Conservation (phyloP, 1,140 invertebrate species). For the Psilanteris sp. region DNA sequence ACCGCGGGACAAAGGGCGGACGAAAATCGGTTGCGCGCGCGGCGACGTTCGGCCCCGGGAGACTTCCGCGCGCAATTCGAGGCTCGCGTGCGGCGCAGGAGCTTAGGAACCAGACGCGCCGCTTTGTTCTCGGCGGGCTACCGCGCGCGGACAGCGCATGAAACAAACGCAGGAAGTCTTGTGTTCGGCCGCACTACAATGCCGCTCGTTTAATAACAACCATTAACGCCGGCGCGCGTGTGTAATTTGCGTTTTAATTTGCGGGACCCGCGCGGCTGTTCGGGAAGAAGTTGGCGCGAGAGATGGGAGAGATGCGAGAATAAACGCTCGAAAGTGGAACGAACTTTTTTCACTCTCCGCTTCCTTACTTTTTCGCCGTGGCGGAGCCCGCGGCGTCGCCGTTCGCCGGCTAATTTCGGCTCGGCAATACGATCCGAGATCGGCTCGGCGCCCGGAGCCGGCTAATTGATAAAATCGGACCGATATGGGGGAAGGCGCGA, state of each 20-base stretch:
- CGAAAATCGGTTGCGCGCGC: not conserved
- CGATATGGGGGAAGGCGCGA: conserved; percentile 56
- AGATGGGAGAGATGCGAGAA: too few species aligned
- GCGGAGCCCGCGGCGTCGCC: too few species aligned
- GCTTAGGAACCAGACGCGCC: conserved; percentile 11
- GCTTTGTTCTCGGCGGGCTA: conserved; percentile 45
- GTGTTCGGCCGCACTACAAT: conserved; percentile 32
- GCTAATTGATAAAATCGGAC: conserved; percentile 61
- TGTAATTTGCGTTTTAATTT: conserved; percentile 21
- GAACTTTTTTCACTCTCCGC: too few species aligned
- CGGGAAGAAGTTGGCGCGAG: too few species aligned
- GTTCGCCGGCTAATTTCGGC: too few species aligned
- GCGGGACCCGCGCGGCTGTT: too few species aligned
- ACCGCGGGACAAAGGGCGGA: too few species aligned
- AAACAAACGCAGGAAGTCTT: conserved; percentile 51
- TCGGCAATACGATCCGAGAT: too few species aligned
- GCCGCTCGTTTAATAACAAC: conserved; percentile 1
- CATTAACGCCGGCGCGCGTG: not conserved
- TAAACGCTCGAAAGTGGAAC: too few species aligned
- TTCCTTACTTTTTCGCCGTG: too few species aligned
- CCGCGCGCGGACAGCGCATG: not conserved
- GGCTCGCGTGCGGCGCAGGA: conserved; percentile 33
- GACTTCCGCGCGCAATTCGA: too few species aligned
- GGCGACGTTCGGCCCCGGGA: conserved; percentile 5
- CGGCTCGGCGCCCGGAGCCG: not conserved